Evolutionary conservation across 2,888 invertebrate genomes (phyloP), one percentile per base, ranked within the genome.

Genomic region (Endotricha flammealis): DNA sequence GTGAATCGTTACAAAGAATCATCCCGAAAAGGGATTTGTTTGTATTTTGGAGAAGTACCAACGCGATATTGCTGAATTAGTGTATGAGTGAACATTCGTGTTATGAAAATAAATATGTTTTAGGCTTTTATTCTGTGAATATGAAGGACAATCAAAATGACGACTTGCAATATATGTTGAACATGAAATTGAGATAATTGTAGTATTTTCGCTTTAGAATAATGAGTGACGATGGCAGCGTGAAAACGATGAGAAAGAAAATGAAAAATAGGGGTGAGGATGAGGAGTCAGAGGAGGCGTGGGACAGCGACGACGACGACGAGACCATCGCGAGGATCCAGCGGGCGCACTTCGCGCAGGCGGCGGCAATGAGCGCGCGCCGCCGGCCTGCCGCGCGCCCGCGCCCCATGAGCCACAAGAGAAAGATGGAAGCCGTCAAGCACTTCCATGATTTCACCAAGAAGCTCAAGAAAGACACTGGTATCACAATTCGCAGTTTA

Each of bases 401-500:
- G 11, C 68, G 75, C 30, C 79, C 75, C 12, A 80, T 87, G 79
- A 86, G 81, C 62, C 77, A 85, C 37, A 87, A 87, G 57, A 64
- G 87, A 39, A 87, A 87, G 64, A 66, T 86, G 66, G 87, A 87
- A 72, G 87, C 87, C 16, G 85, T 87, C 5, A 86, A 77, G 64
- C 78, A 64, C 45, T 87, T 87, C 48, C 87, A 87, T 48, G 69
- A 87, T 50, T 87, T 87, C 50, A 87, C 87, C 4, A 87, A 87
- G 57, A 87, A 82, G 64, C 71, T 87, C 11, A 87, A 87, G 61
- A 75, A 87, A 57, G 87, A 87, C 64, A 86, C 87, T 46, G 87
- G 87, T 44, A 79, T 87, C 50, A 68, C 71, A 38, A 87, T 87
- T 46, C 77, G 81, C 44, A 81, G 87, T 48, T 71, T 87, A 64